These are phyloP conservation scores for Bradysia coprophila DNA, from an alignment of 1,140 invertebrate species.

Conservation along the genomic window DNA sequence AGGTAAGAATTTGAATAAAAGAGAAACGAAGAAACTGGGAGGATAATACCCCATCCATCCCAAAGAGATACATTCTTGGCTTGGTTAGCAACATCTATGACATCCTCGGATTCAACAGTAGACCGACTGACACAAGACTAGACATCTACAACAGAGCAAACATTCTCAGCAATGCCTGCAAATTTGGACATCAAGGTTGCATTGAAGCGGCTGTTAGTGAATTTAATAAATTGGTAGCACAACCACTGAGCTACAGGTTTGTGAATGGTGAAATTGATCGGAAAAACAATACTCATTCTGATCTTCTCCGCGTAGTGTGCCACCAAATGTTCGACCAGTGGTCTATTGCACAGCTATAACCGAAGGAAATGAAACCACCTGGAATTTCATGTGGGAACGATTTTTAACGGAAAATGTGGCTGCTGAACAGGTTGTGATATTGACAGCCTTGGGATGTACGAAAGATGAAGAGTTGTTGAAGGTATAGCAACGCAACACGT, in stretches of 20 bases:
- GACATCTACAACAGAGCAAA: conserved; percentile 22
- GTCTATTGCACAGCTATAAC: conserved; percentile 35
- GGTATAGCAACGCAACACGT: conserved; percentile 14
- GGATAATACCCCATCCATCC: neutral
- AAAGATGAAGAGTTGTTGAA: conserved; percentile 20
- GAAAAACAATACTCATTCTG: too few species aligned
- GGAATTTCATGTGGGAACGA: conserved; percentile 28
- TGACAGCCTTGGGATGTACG: conserved; percentile 37
- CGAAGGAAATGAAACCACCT: conserved; percentile 26
- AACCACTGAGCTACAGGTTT: too few species aligned
- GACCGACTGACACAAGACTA: conserved; percentile 9
- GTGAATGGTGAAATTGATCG: too few species aligned
- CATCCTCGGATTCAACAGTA: conserved; percentile 14
- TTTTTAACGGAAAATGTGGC: conserved; percentile 27
- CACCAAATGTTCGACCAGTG: conserved; percentile 31
- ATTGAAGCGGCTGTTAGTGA: conserved; percentile 13
- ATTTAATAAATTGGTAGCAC: conserved; percentile 11
- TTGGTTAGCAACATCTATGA: conserved; percentile 9
- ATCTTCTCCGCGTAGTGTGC: conserved; percentile 27
- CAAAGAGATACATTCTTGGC: conserved; percentile 6
- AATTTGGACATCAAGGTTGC: conserved; percentile 26
- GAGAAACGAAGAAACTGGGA: neutral
- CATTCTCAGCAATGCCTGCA: conserved; percentile 30
- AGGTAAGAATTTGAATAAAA: neutral
- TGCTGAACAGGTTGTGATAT: conserved; percentile 32